Percentiles rank a stretch among this genome's conserved stretches.
Evolutionary conservation across 2,113 vertebrate genomes (phyloP).

Genomic region (Lagenorhynchus albirostris): DNA sequence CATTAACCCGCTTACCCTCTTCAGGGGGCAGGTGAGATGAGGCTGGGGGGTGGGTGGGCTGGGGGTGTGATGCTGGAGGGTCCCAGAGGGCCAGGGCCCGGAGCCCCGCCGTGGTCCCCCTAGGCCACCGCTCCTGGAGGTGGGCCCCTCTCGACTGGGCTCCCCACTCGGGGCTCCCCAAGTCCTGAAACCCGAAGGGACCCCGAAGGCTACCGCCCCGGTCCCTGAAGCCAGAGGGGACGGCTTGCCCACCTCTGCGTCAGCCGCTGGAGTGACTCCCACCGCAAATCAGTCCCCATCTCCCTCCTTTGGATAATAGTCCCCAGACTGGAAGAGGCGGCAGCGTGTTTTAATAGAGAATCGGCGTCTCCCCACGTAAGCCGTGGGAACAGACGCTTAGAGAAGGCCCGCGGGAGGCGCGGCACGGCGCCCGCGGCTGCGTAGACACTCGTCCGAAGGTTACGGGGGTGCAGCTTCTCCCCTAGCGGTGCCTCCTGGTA

Average conservation of each 20-base stretch:
- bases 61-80: neutral
- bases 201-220: fast-evolving
- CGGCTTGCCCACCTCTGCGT: fast-evolving
- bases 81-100: neutral
- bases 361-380: fast-evolving
- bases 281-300: fast-evolving
- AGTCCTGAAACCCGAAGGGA: neutral
- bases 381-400: fast-evolving
- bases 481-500: neutral
- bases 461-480: too few species aligned
- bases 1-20: neutral
- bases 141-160: neutral
- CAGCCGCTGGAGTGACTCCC: fast-evolving
- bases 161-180: neutral
- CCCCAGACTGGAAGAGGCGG: neutral
- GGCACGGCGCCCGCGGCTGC: fast-evolving
- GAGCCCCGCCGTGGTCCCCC: neutral
- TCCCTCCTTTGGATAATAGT: fast-evolving
- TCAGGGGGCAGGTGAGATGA: neutral
- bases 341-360: neutral
- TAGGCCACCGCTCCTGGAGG: neutral
- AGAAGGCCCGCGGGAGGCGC: fast-evolving
- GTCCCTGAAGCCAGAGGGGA: neutral
- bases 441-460: fast-evolving
- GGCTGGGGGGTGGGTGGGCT: fast-evolving